These are phyloP conservation scores for Neosilurus mollespiculum DNA, from an alignment of 2,797 vertebrate genomes.

Conservation along the genomic window DNA sequence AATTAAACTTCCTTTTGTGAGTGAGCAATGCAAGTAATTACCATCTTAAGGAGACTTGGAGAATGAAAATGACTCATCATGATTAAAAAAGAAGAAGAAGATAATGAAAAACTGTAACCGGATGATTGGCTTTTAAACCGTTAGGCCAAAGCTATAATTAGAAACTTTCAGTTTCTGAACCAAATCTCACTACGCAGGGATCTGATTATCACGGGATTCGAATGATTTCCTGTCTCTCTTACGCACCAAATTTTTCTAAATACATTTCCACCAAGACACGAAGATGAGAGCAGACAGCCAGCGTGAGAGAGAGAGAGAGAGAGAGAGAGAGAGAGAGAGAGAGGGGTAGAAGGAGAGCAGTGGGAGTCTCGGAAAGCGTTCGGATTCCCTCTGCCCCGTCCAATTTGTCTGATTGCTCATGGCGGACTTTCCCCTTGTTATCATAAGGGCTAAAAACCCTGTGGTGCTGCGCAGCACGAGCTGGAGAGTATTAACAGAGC, in stretches of 20 bases:
- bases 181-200: not conserved
- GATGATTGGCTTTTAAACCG: not conserved
- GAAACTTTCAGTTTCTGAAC: not conserved
- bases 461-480: constrained; percentile 43
- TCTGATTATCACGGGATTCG: not conserved
- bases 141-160: not conserved
- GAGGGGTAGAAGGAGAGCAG: constrained; percentile 24
- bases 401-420: constrained; percentile 58
- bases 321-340: constrained; percentile 9
- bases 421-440: constrained; percentile 43
- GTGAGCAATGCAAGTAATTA: constrained; percentile 7
- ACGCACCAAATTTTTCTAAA: constrained; percentile 26
- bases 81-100: not conserved
- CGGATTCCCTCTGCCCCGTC: constrained; percentile 45
- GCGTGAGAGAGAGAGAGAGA: constrained; percentile 8
- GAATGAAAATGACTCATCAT: constrained; percentile 36
- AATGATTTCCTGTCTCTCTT: constrained; percentile 15
- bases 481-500: constrained; percentile 49
- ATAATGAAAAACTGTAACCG: not conserved
- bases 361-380: constrained; percentile 40
- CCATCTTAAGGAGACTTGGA: not conserved
- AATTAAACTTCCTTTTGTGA: not conserved
- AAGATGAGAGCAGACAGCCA: constrained; percentile 43
- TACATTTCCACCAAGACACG: constrained; percentile 21
- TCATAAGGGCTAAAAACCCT: constrained; percentile 51